Base-by-base conservation (phyloP, 2,888 invertebrate species). In the Tanypteryx hageni region DNA sequence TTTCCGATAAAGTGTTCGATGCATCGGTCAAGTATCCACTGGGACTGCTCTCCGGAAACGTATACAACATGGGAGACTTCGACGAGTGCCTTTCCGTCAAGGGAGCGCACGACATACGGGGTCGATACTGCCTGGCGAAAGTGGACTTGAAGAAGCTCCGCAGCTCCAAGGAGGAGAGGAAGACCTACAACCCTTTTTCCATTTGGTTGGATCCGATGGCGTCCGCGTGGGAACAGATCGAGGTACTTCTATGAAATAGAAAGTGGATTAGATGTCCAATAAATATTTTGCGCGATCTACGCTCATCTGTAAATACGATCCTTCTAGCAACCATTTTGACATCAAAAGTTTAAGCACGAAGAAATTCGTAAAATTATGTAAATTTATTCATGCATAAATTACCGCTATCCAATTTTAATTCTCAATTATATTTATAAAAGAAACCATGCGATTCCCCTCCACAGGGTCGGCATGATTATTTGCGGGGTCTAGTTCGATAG, bases 21-120 rank as follows among this genome's bases (percentile, higher is more conserved):
- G 96, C 97, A 7, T 97, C 97, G 59, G 97, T 97, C 0, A 97
- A 97, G 94, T 96, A 96, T 64, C 96, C 97, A 0, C 96, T 96
- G 93, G 97, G 97, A 16, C 95, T 97, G 16, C 96, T 97, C 22
- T 96, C 96, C 93, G 97, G 97, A 4, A 96, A 97, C 18, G 96
- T 96, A 0, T 97, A 96, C 95, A 97, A 97, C 93, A 95, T 97
- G 93, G 97, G 97, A 0, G 97, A 97, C 95, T 97, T 96, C 94
- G 97, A 97, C 94, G 97, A 97, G 95, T 97, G 97, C 94, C 92
- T 95, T 89, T 94, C 94, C 58, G 94, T 94, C 2, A 93, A 94
- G 92, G 95, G 94, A 2, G 95, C 95, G 4, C 94, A 95, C 9
- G 94, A 94, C 0, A 93, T 95, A 22, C 94, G 94, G 16, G 95